phyloP scores from a whole-genome alignment of 2,888 invertebrate species.

The Xylophagus ater region DNA sequence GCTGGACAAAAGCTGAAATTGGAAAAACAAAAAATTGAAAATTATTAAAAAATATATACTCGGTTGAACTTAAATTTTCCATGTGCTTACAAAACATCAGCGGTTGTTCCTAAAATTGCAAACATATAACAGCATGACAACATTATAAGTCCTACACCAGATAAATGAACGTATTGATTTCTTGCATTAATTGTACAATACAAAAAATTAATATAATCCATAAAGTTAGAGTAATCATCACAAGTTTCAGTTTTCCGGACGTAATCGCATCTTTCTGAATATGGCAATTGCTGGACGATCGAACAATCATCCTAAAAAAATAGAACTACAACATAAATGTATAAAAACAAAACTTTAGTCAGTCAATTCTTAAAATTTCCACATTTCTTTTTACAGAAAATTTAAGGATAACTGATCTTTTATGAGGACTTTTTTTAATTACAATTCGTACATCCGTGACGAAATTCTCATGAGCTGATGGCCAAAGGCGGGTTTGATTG shows the following conservation, averaged over 20 bases:
- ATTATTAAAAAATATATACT: slow-evolving; percentile 6
- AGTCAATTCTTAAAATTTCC: no score
- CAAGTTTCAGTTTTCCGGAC: slow-evolving; percentile 31
- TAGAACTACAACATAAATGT: no score
- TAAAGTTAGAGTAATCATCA: slow-evolving; percentile 21
- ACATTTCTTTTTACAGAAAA: no score
- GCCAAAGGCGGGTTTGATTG: slow-evolving; percentile 17
- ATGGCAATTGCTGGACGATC: slow-evolving; percentile 30
- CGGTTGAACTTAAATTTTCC: not conserved
- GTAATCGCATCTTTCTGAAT: slow-evolving; percentile 33
- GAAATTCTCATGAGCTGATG: slow-evolving; percentile 18
- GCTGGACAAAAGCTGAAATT: slow-evolving; percentile 44
- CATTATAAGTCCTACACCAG: slow-evolving; percentile 16
- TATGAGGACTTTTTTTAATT: no score
- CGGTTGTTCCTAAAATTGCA: slow-evolving; percentile 43
- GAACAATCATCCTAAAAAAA: slow-evolving; percentile 36
- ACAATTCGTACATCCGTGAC: no score
- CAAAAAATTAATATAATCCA: slow-evolving; percentile 34
- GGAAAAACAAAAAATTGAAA: slow-evolving; percentile 11
- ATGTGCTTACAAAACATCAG: slow-evolving; percentile 47
- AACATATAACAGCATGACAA: slow-evolving; percentile 38
- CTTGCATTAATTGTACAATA: slow-evolving; percentile 32
- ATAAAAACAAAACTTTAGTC: no score
- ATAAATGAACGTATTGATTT: slow-evolving; percentile 15
- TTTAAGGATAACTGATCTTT: no score